phyloP scores from a whole-genome alignment of 2,113 vertebrate genomes.

The Calidris pygmaea region DNA sequence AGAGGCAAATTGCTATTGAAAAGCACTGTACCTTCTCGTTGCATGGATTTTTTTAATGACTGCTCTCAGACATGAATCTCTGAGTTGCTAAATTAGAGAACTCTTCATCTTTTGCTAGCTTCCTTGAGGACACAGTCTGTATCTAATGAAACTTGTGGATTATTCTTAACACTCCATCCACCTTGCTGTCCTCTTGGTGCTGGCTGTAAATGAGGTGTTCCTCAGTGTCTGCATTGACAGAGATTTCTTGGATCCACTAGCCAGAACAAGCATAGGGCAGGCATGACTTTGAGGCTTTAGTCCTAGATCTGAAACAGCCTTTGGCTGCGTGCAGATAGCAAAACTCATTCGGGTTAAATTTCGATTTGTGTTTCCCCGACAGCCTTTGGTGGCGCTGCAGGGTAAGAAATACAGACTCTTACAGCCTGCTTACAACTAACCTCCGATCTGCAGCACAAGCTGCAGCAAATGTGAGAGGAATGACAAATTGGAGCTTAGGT shows the following conservation, averaged over 20 bases:
- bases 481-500: constrained; percentile 12
- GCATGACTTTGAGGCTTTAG: not conserved
- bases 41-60: not conserved
- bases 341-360: not conserved
- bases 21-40: not conserved
- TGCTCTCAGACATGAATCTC: not conserved
- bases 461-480: constrained; percentile 16
- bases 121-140: not conserved
- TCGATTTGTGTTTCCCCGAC: not conserved
- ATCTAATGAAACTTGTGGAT: not conserved
- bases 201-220: not conserved
- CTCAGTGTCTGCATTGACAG: not conserved
- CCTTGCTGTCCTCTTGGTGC: not conserved
- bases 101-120: not conserved
- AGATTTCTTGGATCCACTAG: not conserved
- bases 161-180: not conserved
- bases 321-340: not conserved
- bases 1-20: not conserved
- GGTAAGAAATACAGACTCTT: constrained; percentile 41
- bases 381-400: constrained; percentile 65
- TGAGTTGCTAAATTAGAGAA: not conserved
- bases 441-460: not conserved
- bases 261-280: not conserved
- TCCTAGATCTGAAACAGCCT: not conserved
- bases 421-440: not conserved